Percentiles rank a stretch among this genome's conserved stretches.
Evolutionary conservation across 2,113 vertebrate species (phyloP).

Genomic region (Bubo bubo): DNA sequence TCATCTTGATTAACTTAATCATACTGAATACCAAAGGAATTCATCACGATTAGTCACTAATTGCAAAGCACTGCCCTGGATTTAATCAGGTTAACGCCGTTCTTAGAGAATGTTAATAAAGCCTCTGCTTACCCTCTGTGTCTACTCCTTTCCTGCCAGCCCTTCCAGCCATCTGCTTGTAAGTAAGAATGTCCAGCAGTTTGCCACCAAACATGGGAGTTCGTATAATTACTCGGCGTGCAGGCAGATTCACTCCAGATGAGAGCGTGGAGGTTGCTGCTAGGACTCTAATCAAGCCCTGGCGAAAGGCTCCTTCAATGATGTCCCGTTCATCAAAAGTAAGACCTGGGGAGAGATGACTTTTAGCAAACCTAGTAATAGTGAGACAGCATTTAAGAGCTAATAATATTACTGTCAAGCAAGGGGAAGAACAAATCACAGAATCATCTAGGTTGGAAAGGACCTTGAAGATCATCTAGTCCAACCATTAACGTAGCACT

Average conservation of each 20-base stretch:
- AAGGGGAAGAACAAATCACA: neutral
- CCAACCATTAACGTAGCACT: no score
- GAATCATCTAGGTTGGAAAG: no score
- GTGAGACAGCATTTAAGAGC: neutral
- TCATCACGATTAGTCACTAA: slow-evolving; percentile 16
- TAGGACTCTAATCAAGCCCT: slow-evolving; percentile 85
- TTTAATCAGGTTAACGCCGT: slow-evolving; percentile 2
- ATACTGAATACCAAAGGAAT: slow-evolving; percentile 16
- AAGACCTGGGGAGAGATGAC: slow-evolving; percentile 78
- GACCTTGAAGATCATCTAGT: no score
- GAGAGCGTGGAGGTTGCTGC: slow-evolving; percentile 94
- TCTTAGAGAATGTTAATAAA: slow-evolving; percentile 5
- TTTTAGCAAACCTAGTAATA: neutral
- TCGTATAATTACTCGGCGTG: slow-evolving; percentile 91
- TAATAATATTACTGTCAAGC: neutral
- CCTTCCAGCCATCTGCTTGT: slow-evolving; percentile 96
- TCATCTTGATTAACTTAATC: slow-evolving; percentile 49
- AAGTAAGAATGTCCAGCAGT: slow-evolving; percentile 88
- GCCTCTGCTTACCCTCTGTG: slow-evolving; percentile 79
- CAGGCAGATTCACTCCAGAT: slow-evolving; percentile 96
- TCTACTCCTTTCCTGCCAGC: slow-evolving; percentile 96
- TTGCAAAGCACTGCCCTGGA: neutral
- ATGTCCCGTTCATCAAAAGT: slow-evolving; percentile 96
- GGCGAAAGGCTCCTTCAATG: slow-evolving; percentile 91
- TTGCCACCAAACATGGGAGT: slow-evolving; percentile 89